A percentile compares a stretch with the other conserved stretches of the same genome.
Evolutionary conservation across 2,113 vertebrate genomes (phyloP).

Genomic region (Tapirus terrestris): DNA sequence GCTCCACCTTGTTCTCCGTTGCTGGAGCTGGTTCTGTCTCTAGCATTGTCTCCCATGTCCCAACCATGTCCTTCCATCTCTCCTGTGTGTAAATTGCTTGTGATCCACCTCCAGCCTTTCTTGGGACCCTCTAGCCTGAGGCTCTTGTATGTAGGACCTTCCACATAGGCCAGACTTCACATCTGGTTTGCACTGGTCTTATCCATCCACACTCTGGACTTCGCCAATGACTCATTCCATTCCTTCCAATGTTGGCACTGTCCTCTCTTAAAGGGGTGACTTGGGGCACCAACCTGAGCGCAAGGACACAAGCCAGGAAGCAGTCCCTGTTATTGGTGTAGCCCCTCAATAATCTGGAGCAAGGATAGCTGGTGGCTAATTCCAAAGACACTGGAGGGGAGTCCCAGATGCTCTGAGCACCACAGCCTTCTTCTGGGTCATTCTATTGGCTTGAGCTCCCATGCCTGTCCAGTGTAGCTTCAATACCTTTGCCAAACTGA

Average conservation of each 20-base stretch:
- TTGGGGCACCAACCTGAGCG: too few relatives aligned
- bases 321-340: fast-evolving
- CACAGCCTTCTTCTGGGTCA: fast-evolving
- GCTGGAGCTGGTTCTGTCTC: background rate
- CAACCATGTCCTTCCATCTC: too few relatives aligned
- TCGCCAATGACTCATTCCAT: fast-evolving
- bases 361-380: fast-evolving
- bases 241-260: background rate
- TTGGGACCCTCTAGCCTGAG: background rate
- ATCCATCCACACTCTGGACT: fast-evolving
- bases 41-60: fast-evolving
- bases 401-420: fast-evolving
- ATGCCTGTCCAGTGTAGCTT: fast-evolving
- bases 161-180: background rate
- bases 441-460: background rate
- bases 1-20: fast-evolving
- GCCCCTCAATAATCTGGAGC: fast-evolving
- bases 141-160: background rate
- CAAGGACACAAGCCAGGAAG: too few relatives aligned
- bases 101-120: background rate
- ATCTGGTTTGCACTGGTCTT: background rate
- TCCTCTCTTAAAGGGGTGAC: too few relatives aligned
- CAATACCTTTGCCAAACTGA: background rate
- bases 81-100: background rate
- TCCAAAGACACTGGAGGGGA: background rate